Base-by-base conservation (phyloP, 2,888 invertebrate genomes). In the Tuta absoluta region DNA sequence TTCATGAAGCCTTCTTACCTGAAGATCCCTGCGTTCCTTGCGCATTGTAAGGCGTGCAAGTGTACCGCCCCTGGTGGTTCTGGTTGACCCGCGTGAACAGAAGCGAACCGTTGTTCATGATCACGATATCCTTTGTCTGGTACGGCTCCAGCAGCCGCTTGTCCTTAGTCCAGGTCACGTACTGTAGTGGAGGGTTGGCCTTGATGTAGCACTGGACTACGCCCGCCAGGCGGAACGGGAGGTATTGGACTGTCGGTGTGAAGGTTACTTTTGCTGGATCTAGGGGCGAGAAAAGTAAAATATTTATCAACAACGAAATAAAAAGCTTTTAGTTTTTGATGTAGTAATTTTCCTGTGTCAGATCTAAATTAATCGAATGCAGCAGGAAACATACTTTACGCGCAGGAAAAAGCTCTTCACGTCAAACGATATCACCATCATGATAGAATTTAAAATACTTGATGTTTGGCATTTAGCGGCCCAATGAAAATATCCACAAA, bases 91-190 rank as follows among this genome's bases (percentile, higher is more conserved):
- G 94, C 37, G 97, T 97, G 84, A 98, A 98, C 62, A 98, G 93
- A 75, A 98, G 92, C 65, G 98, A 98, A 73, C 98, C 98, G 85
- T 98, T 98, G 91, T 96, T 96, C 96, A 98, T 97, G 71, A 97
- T 96, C 70, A 97, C 96, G 74, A 98, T 96, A 80, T 98, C 98
- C 86, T 97, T 97, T 77, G 96, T 96, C 89, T 97, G 96, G 90
- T 97, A 98, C 67, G 98, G 98, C 88, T 98, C 98, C 78, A 98
- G 93, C 74, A 97, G 93, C 68, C 97, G 94, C 83, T 97, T 97
- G 93, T 99, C 98, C 91, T 98, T 98, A 82, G 98, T 98, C 99
- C 99, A 99, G 77, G 98, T 97, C 71, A 98, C 97, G 86, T 97
- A 97, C 83, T 98, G 97, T 74, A 98, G 94, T 61, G 98, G 97